These are phyloP conservation scores for Ctenomys sociabilis DNA, from an alignment of 2,113 vertebrate genomes.

Conservation along the genomic window DNA sequence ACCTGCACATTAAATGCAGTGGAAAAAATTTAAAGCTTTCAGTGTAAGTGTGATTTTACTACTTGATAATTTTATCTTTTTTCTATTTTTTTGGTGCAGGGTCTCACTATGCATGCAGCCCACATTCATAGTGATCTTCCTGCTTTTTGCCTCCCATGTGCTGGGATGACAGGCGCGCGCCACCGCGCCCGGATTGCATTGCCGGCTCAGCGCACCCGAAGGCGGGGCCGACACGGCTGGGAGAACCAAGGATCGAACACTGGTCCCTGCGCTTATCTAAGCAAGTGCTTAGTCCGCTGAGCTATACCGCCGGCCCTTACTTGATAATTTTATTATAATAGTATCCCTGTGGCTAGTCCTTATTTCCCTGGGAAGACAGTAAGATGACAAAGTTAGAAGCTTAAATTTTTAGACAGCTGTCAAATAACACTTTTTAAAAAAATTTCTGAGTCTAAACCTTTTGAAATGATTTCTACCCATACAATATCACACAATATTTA, in stretches of 20 bases:
- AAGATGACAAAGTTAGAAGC: neutral
- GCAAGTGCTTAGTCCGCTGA: no score
- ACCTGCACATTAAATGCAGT: neutral
- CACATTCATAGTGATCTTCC: no score
- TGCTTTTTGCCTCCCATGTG: no score
- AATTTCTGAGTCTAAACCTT: neutral
- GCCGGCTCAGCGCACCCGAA: no score
- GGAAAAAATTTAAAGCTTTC: neutral
- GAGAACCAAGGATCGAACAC: no score
- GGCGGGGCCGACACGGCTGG: no score
- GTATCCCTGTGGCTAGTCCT: neutral
- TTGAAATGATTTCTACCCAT: neutral
- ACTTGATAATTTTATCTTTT: neutral
- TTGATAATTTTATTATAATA: neutral
- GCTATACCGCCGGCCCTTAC: no score
- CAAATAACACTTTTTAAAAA: neutral
- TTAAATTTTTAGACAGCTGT: neutral
- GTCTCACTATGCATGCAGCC: no score
- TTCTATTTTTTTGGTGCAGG: no score
- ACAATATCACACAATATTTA: neutral
- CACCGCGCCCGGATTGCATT: no score
- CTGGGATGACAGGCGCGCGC: no score
- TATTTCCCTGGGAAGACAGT: neutral
- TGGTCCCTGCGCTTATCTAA: no score
- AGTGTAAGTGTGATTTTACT: neutral